Conservation (phyloP, 2,797 vertebrate species). For the Parauchenoglanis punctatus region DNA sequence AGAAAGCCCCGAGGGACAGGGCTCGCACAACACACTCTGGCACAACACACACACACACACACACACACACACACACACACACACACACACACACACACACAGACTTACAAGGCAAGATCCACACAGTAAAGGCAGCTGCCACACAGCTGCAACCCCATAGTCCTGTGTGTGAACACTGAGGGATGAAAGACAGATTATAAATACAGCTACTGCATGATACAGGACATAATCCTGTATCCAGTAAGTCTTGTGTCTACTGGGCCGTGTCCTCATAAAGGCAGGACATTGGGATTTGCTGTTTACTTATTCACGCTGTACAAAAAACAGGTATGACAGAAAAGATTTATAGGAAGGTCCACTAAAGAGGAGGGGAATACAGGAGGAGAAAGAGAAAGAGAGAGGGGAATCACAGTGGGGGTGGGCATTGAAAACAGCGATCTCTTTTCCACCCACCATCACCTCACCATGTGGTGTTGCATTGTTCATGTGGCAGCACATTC, state of each 20-base stretch:
- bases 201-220: conserved; percentile 44
- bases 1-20: conserved; percentile 81
- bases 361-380: conserved; percentile 30
- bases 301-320: conserved; percentile 22
- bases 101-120: conserved; percentile 34
- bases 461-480: conserved; percentile 56
- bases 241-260: conserved; percentile 26
- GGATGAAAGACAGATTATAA: conserved; percentile 51
- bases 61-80: conserved; percentile 58
- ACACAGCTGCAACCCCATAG: conserved; percentile 59
- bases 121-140: conserved; percentile 46
- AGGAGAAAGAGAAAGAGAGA: conserved; percentile 11
- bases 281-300: conserved; percentile 27
- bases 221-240: conserved; percentile 36
- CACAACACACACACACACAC: conserved; percentile 55
- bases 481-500: conserved; percentile 52
- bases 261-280: conserved; percentile 18
- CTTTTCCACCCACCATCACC: conserved; percentile 48
- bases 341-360: conserved; percentile 22
- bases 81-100: too few relatives aligned
- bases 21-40: conserved; percentile 74
- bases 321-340: conserved; percentile 32
- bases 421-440: conserved; percentile 52
- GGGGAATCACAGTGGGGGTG: conserved; percentile 28
- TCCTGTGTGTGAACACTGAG: conserved; percentile 49